Base-by-base conservation (phyloP, 2,113 vertebrate species). In the Syngnathus typhle region DNA sequence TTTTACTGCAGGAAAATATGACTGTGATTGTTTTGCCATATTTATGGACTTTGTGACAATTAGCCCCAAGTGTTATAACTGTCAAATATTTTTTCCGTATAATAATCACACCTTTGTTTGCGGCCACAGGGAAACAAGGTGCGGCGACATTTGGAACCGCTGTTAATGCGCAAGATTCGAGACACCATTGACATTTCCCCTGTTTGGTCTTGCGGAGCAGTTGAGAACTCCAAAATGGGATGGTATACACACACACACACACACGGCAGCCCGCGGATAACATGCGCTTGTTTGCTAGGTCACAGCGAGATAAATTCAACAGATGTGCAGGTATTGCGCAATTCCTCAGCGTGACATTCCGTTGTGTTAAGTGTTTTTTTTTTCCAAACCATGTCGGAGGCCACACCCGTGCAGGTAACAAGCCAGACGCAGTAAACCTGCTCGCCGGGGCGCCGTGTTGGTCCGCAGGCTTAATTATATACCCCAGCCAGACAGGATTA, bases 301-400 rank as follows among this genome's bases (percentile, higher is more conserved):
- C 70, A 54, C 75, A 64, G 80, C 65, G 81, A 38, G 83, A 89
- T 88, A 70, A 75, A 80, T 85, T 85, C 86, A 82, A 78, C 89
- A 90, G 88, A 88, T 89, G 82, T 90, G 82, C 84, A 87, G 82
- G 77, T 89, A 85, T 92, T 92, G 87, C 89, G 85, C 91, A 91
- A 92, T 83, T 80, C 47, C 75, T 56, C 67, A 69, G 84, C 82
- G 77, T 81, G 78, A 66, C 85, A 84, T 86, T 90, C 86, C 81
- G 3, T 27, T 39, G 9, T 73, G 67, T 66, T 65, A 41, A n/a
- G 49, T 66, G 12, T 52, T n/a, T 18, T n/a, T 64, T 41, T 4
- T 27, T 39, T 1, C 18, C 71, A 0, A 36, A 16, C 15, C 15
- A 27, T 58, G 13, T 7, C 3, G 70, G 39, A 10, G 70, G 15